Base-by-base conservation (phyloP, 2,888 invertebrate species). In the Lymantria dispar region DNA sequence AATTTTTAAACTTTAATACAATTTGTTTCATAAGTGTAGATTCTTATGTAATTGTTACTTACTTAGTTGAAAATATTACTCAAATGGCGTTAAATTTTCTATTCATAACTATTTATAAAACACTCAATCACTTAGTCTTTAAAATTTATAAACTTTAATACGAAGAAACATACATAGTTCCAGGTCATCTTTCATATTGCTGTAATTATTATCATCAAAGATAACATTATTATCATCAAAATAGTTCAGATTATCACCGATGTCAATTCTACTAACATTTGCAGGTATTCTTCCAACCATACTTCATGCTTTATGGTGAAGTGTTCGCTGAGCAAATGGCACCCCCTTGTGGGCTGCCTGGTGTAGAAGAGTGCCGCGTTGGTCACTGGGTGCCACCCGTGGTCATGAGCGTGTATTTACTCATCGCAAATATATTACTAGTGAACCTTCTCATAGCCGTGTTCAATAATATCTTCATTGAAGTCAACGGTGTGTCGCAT, bases 231-330 rank as follows among this genome's bases (percentile, higher is more conserved):
- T 1, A 8, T 33, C 1, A 33, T 33, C 33, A 10, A 33, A 33
- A 33, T 33, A 33, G 10, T 36, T 12, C 8, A 36, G 36, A 8
- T 46, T 43, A 56, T 45, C 43, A 54, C 12, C 45, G 52, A 47
- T 56, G 47, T 49, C 33, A 61, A 58, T 61, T 67, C 50, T 58
- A 81, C 85, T 83, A 88, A 87, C 84, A 78, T 74, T 90, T 88
- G 37, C 90, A 95, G 96, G 96, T 98, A 52, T 98, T 98, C 92
- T 96, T 97, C 88, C 98, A 99, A 90, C 99, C 97, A 14, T 99
- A 99, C 88, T 99, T 99, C 91, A 99, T 99, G 99, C 94, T 99
- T 80, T 99, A 99, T 88, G 99, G 99, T 70, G 99, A 99, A 92
- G 97, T 99, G 65, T 99, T 98, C 85, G 99, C 99, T 22, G 98